Conservation (phyloP, 2,113 vertebrate species). For the Pseudopodoces humilis region DNA sequence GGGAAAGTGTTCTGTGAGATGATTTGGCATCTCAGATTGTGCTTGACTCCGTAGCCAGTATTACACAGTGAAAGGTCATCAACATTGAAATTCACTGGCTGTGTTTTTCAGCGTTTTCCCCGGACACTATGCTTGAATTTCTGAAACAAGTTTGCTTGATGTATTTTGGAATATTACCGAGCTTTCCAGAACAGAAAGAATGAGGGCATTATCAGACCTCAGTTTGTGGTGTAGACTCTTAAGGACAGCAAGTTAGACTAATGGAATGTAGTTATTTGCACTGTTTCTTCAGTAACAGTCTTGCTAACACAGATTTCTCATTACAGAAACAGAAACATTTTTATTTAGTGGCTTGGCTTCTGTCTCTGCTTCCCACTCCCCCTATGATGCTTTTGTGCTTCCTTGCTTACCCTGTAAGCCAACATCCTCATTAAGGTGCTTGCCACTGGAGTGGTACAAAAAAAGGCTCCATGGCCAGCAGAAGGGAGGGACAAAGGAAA, state of each 20-base stretch:
- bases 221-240: neutral
- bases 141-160: neutral
- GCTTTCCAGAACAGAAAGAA: neutral
- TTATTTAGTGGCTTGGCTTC: neutral
- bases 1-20: neutral
- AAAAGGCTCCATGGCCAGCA: accelerated
- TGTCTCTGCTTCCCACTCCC: neutral
- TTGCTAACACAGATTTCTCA: neutral
- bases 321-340: neutral
- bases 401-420: neutral
- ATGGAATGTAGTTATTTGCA: neutral
- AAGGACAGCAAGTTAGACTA: neutral
- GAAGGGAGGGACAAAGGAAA: neutral
- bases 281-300: neutral
- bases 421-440: neutral
- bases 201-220: neutral
- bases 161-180: neutral
- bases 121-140: neutral
- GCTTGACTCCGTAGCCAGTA: neutral
- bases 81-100: neutral
- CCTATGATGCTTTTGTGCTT: neutral
- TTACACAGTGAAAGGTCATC: neutral
- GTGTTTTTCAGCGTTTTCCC: neutral
- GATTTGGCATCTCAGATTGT: neutral
- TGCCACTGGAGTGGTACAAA: neutral